Base-by-base conservation (phyloP, 2,888 invertebrate genomes). In the Tridacna crocea region DNA sequence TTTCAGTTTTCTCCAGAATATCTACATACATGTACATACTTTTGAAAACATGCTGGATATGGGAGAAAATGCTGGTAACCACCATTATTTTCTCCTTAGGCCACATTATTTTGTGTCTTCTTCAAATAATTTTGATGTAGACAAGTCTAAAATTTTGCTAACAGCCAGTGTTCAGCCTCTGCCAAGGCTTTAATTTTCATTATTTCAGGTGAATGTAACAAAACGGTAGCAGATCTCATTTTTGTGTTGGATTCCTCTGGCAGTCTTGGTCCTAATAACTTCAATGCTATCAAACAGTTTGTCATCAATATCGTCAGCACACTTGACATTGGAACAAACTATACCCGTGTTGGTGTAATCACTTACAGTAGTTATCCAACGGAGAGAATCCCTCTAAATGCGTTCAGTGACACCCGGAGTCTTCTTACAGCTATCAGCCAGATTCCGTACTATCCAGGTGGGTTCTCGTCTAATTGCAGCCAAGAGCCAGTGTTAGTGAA, bases 181-280 rank as follows among this genome's bases (percentile, higher is more conserved):
- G 2, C 36, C 2, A 36, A 36, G 36, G 36, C 8, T 19, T 19
- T 19, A 11, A 55, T 3, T 19, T 55, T 19, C 24, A 24, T 27
- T 73, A 24, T 82, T 75, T 12, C 61, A 84, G 84, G 58, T 6
- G 79, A 78, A n/a, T 86, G 86, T 47, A 86, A 86, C 60, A 48
- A 79, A n/a, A 82, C 86, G 0, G 36, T 86, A 0, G 86, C 83
- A 0, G 83, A 86, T 55, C 65, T 86, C 17, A 68, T 86, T 51
- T 86, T 86, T 72, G 63, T 86, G 0, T 72, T 86, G 48, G 86
- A 86, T 65, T 79, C 83, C 17, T 86, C 86, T 47, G 83, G 86
- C 12, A 86, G 86, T 60, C 72, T 86, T 3, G 86, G 86, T 10
- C 13, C 60, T 0, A 24, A 22, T 15, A 79, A 86, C 83, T 86